phyloP scores from a whole-genome alignment of 92 coral and sea anemone species.

The Epizoanthus stellaris region DNA sequence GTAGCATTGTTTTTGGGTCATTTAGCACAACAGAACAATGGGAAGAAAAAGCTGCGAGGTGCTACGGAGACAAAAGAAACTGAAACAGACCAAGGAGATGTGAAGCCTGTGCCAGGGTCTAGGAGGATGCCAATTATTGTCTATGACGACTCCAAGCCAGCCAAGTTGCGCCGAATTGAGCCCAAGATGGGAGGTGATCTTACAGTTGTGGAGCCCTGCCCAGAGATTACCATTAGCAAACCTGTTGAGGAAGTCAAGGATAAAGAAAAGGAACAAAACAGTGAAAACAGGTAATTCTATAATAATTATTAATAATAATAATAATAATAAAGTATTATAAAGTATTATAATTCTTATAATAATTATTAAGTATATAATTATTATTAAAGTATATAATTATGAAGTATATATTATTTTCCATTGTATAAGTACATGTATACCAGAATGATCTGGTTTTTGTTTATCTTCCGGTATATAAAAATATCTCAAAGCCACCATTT shows the following conservation, averaged over 20 bases:
- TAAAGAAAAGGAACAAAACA: constrained; percentile 13
- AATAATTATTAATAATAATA: no score
- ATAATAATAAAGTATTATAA: no score
- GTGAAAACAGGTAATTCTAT: constrained; percentile 45
- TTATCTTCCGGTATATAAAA: no score
- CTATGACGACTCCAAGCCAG: constrained; percentile 49
- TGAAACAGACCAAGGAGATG: not conserved
- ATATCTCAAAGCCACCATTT: no score
- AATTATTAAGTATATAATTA: no score
- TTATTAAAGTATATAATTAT: no score
- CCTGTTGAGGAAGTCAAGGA: not conserved
- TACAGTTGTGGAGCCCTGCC: constrained; percentile 41
- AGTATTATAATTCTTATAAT: no score
- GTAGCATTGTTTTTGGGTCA: constrained; percentile 90
- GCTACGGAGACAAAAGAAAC: constrained; percentile 1
- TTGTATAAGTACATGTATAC: not conserved
- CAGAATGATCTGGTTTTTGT: no score
- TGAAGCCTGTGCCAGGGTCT: constrained; percentile 1
- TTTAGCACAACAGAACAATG: constrained; percentile 84
- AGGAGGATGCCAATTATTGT: not conserved
- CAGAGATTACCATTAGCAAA: constrained; percentile 33
- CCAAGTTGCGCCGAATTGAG: constrained; percentile 79
- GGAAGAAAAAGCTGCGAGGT: constrained; percentile 61
- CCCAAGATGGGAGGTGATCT: constrained; percentile 64
- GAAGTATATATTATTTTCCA: not conserved